Evolutionary conservation across 2,113 vertebrate genomes (phyloP), one percentile per base, ranked within the genome.

Genomic region (Gorsachius goisagi): DNA sequence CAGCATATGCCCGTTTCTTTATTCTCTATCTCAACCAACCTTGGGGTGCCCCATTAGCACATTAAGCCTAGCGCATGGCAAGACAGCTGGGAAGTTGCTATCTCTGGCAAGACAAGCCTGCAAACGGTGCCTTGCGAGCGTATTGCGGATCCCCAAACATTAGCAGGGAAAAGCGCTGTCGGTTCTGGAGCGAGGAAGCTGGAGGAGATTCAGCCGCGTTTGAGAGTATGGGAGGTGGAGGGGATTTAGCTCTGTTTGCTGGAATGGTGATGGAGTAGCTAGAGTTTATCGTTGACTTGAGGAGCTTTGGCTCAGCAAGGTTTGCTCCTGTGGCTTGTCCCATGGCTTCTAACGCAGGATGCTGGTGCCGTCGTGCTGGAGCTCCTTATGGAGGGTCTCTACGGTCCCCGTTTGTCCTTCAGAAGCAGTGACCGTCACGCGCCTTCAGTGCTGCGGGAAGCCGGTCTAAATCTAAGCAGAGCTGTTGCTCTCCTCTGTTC

Each of bases 41-140:
- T 63, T 9, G 92, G 90, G 96, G 83, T 94, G 93, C 92, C 92
- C 96, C 95, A 64, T 93, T 71, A 93, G 80, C 68, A 6, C 59
- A 0, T 9, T 12, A 4, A 35, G 12, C n/a, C 3, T 1, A 5
- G 24, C 4, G 50, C 4, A 2, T 41, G 91, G 91, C 30, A 27
- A 68, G 79, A 3, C 75, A 93, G 82, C 89, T 79, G 96, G 94
- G 2, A 37, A 17, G 91, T 52, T 53, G 77, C 22, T 19, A 1
- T 44, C 39, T 78, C 64, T 49, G 50, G 35, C 67, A 27, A 91
- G 80, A 7, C 79, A 76, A 76, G 88, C 50, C 89, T 63, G 82
- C 52, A 78, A 15, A 10, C 21, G 6, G 45, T 52, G 53, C 30
- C 59, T 28, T 3, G 64, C 6, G 15, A 17, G 52, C 1, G 9